Evolutionary conservation across 2,113 vertebrate genomes (phyloP), one percentile per base, ranked within the genome.

Genomic region (Corvus hawaiiensis): DNA sequence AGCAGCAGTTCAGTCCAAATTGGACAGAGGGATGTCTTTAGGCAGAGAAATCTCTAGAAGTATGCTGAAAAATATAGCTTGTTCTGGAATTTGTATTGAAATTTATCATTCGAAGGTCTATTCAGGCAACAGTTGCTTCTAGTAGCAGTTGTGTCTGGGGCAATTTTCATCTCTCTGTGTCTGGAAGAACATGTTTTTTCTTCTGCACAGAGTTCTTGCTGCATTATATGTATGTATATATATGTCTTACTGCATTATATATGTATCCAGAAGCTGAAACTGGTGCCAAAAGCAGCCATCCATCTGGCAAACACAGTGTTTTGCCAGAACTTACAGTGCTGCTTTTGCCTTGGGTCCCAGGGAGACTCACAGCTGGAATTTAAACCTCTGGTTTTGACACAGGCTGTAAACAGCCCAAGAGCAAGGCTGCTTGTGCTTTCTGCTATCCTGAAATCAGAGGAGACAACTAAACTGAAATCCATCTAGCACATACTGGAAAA

Each of bases 221-320:
- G 63, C 56, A 74, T 46, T 77, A 35, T 90, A 41, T 21, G 54
- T 54, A 16, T 54, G 5, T 69, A n/a, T 71, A 17, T 85, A 22
- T 76, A 33, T 67, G 22, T 87, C 88, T 89, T 59, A 18, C 55
- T 79, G 74, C 72, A 80, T 80, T 86, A 75, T 63, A 33, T 77
- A 46, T 72, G 35, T 75, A 72, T 72, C 69, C 90, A 96, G 96
- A 86, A 96, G 92, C 92, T 82, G 88, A 64, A 94, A 79, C 30
- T 46, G 33, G 28, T 87, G 88, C 90, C 89, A 86, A 84, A 88
- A 92, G 90, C 66, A 87, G 52, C 69, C 89, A 84, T 89, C 86
- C 76, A 81, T 92, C 89, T 93, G 76, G 87, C 80, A 93, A 80
- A 86, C 37, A 52, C 37, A 20, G 64, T 43, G 33, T 68, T 93